These are phyloP conservation scores for Sebastiscus tertius DNA, from an alignment of 2,797 vertebrate genomes.

Conservation along the genomic window DNA sequence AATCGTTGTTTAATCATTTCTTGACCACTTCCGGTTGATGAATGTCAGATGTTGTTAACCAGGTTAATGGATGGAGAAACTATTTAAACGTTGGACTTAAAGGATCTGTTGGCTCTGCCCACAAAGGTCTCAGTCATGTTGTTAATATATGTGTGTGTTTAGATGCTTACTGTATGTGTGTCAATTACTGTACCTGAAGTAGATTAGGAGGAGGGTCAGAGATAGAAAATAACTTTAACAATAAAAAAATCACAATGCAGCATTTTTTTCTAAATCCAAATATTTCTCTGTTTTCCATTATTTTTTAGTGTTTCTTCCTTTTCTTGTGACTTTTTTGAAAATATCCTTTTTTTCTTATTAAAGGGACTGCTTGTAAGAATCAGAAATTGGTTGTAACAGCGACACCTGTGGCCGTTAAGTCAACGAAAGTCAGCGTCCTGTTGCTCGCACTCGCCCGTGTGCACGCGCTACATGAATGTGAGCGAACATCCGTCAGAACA, in stretches of 20 bases:
- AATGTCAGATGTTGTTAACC: constrained; percentile 2
- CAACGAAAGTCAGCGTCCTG: no score
- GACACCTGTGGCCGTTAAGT: no score
- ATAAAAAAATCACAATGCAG: neutral
- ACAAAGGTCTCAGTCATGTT: neutral
- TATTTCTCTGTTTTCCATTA: neutral
- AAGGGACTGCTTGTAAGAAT: no score
- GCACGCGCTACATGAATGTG: no score
- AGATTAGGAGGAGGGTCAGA: neutral
- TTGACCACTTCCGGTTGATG: neutral
- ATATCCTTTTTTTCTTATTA: neutral
- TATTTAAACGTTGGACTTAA: neutral
- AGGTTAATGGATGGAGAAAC: constrained; percentile 17
- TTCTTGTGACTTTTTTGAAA: neutral
- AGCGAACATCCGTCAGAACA: no score
- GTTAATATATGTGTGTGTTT: neutral
- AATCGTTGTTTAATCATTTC: neutral
- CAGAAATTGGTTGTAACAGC: no score
- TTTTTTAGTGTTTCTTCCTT: neutral
- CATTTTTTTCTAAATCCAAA: neutral
- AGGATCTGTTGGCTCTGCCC: neutral
- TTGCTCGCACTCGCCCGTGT: no score
- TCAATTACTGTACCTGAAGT: neutral
- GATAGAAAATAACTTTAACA: neutral
- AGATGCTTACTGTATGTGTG: neutral